Base-by-base conservation (phyloP, 2,797 vertebrate genomes). In the Chromobotia macracanthus region DNA sequence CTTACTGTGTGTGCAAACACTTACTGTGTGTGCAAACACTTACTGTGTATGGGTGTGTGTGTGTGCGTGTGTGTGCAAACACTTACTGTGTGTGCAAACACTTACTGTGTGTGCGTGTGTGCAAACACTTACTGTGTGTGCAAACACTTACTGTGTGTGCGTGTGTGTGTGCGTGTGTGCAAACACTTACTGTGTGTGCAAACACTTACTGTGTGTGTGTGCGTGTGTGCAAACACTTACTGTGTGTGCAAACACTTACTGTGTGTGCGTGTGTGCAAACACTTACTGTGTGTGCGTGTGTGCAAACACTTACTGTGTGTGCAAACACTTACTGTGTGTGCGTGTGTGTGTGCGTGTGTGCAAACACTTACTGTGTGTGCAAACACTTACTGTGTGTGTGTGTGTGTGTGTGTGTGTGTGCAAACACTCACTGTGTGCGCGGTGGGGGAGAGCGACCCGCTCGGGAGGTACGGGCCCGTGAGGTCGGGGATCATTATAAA, bases 401-500 rank as follows among this genome's bases (percentile, higher is more conserved):
- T n/a, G n/a, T n/a, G n/a, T n/a, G n/a, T n/a, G n/a, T n/a, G n/a
- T n/a, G n/a, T n/a, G n/a, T n/a, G n/a, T n/a, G 12, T 87, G 89
- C 88, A 89, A 80, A 76, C 89, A 96, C 97, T 97, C 95, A 28
- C 28, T 28, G 28, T 28, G 28, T 4, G 28, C 4, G 97, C 97
- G 89, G 96, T 97, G 78, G 96, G 97, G 88, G 97, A 98, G 86
- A 98, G 96, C 87, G 96, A 97, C 93, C 97, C 97, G 91, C 98
- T 98, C 91, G 96, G 96, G 87, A 98, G 95, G 95, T 98, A 98
- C 90, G 96, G 96, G 92, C 96, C 96, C 84, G 95, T 95, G 90
- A 98, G 95, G 93, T 98, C 97, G 90, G 97, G 97, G 92, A 98
- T 98, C 97, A 98, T 98, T 91, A 98, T 97, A 94, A 98, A 98